Evolutionary conservation across 2,797 vertebrate genomes (phyloP), one percentile per base, ranked within the genome.

Genomic region (Tenualosa ilisha): DNA sequence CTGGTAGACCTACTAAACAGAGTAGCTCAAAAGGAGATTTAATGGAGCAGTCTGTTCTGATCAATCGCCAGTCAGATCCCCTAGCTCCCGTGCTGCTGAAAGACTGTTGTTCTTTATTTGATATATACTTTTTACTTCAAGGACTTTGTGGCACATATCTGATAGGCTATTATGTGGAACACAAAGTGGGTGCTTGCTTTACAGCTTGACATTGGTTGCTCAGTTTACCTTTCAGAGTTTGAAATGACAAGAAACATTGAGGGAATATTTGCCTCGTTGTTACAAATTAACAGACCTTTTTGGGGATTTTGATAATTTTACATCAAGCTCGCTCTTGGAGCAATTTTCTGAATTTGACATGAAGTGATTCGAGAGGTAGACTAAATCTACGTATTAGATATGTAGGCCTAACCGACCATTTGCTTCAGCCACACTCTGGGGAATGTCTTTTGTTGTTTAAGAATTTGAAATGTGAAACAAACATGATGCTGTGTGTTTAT

Each of bases 101-200:
- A 43, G 37, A 79, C 17, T 20, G 15, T 20, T 15, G 68, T 15
- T 40, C 40, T 75, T 75, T 61, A 46, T 46, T 20, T 22, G 9
- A 79, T 40, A 79, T 43, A 46, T 43, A 22, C 72, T 22, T 46
- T 40, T 75, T 20, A 75, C 37, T 43, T 40, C 40, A 75, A 43
- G 13, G 37, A 43, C 15, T 75, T 43, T 20, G 37, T 75, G 15
- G 37, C 68, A 75, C 37, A 43, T 79, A 79, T 68, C 63, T 84
- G 82, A 92, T 91, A 93, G 50, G 50, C 7, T 51, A 12, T 86
- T 93, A 91, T 93, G 91, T 92, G 91, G 89, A 92, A 79, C 40
- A 22, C 40, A 79, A 79, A 46, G 40, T 43, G 17, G 20, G 40
- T 79, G 72, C 20, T 79, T 43, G 40, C 40, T 22, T 20, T 46